Evolutionary conservation across 1,140 invertebrate genomes (phyloP), one percentile per base, ranked within the genome.

Genomic region (Penaeus indicus): DNA sequence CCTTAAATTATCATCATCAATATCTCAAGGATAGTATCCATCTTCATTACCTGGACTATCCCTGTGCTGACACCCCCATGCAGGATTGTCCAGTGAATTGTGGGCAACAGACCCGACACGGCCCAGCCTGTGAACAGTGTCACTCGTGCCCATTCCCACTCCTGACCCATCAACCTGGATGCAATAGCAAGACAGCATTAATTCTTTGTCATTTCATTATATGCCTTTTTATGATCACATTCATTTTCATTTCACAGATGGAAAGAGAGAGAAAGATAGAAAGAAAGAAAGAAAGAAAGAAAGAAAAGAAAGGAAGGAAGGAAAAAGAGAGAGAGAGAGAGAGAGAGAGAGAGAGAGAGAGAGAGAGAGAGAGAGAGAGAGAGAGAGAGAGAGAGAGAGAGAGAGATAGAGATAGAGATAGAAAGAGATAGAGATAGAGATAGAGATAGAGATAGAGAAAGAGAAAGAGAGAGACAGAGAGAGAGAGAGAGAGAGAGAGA

Each of bases 91-190:
- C 98, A 99, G 92, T 99, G 98, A 42, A 97, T 93, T 3, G 97
- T 97, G 19, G 98, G 98, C 86, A 98, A 93, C 0, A 99, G 95
- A 25, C 98, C 98, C 92, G 98, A 99, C 22, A 95, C 95, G 5
- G 96, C 97, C 95, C 98, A 97, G 10, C 94, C 94, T 85, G 97
- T 95, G 92, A 98, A 98, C 32, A 98, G 95, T 21, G 85, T 61
- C 18, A 86, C 85, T 19, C 94, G 91, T 11, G 91, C 91, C 54
- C 91, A 91, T 78, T 92, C 93, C 92, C 92, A 93, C 88, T 91
- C 89, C 78, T 92, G 86, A 21, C 92, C 91, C 77, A 93, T 92
- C 83, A 93, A 93, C 42, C 90, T 91, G 78, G 16, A 86, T 13
- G 25, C 69, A 75, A 75, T 18, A 75, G 38, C 16, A 75, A 75